Conservation (phyloP, 2,797 vertebrate genomes). For the Mus spretus region DNA sequence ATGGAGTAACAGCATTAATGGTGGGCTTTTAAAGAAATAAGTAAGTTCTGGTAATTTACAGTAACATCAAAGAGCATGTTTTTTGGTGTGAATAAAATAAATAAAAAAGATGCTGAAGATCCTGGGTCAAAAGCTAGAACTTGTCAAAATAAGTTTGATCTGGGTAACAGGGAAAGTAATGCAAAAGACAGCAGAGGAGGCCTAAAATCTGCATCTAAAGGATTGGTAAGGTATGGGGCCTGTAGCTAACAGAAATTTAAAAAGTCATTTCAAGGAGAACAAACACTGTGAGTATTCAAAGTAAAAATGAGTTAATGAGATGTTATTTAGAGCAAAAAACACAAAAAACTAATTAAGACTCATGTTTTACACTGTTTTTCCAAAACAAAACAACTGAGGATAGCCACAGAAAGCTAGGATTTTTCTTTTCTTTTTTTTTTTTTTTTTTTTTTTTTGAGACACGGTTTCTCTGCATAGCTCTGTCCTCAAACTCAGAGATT, state of each 20-base stretch:
- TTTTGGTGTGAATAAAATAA: not conserved
- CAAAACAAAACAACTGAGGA: not conserved
- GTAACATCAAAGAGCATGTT: not conserved
- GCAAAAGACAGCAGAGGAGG: not conserved
- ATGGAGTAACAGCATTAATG: not conserved
- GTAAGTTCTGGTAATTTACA: slow-evolving; percentile 39
- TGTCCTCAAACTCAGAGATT: not conserved
- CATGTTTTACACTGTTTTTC: slow-evolving; percentile 45
- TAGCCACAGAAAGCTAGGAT: not conserved
- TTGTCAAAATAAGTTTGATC: slow-evolving; percentile 24
- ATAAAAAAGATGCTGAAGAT: not conserved
- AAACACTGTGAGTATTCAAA: not conserved
- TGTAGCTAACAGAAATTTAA: slow-evolving; percentile 38
- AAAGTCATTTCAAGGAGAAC: slow-evolving; percentile 53
- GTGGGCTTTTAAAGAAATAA: not conserved
- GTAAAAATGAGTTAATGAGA: slow-evolving; percentile 50
- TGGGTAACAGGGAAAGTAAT: slow-evolving; percentile 41
- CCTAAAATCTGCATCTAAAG: slow-evolving; percentile 54
- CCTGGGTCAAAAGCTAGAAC: slow-evolving; percentile 30
- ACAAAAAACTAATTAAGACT: slow-evolving; percentile 33
- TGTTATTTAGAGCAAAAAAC: slow-evolving; percentile 23
- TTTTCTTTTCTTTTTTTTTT: not conserved
- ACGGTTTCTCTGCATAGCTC: not conserved
- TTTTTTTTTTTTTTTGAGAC: not conserved
- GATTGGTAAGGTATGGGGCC: slow-evolving; percentile 14